Conservation (phyloP, 2,113 vertebrate species). For the Elaphurus davidianus region DNA sequence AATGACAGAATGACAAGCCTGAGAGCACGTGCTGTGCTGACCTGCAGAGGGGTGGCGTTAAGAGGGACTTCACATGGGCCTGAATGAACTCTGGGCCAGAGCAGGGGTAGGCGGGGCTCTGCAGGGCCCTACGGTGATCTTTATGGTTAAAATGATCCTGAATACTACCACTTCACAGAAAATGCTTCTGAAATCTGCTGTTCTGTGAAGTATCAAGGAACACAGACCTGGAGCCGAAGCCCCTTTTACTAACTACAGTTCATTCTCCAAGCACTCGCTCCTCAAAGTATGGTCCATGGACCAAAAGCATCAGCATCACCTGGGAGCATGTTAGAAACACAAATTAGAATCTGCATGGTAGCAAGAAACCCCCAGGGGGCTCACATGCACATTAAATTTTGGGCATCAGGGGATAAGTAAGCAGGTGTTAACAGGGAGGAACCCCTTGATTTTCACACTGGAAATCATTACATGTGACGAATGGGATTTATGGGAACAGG, state of each 20-base stretch:
- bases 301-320: neutral
- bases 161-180: neutral
- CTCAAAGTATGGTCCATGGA: neutral
- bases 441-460: neutral
- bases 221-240: neutral
- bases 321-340: neutral
- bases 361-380: neutral
- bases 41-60: neutral
- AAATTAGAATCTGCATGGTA: neutral
- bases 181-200: neutral
- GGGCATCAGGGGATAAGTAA: neutral
- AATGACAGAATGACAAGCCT: neutral
- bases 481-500: neutral
- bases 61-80: neutral
- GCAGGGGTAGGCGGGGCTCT: neutral
- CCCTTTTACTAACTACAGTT: neutral
- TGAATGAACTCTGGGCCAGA: neutral
- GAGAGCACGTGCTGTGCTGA: neutral
- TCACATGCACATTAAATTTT: neutral
- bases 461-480: neutral
- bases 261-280: neutral
- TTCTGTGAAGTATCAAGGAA: neutral
- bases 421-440: neutral
- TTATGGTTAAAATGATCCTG: neutral
- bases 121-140: neutral